Evolutionary conservation across 2,797 vertebrate genomes (phyloP).

Genomic region (Alca torda): DNA sequence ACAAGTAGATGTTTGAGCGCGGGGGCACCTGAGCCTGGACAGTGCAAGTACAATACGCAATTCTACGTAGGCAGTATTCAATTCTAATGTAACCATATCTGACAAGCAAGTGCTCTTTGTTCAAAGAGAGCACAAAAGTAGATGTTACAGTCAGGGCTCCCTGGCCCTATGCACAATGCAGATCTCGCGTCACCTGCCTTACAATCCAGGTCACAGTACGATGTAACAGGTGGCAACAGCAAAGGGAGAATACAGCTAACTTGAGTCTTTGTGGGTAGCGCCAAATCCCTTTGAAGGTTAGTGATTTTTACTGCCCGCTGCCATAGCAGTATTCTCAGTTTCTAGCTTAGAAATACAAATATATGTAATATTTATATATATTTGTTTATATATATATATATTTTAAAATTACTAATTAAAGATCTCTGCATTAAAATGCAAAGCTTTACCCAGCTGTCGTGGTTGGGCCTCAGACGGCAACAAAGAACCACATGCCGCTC

Average conservation of each 20-base stretch:
- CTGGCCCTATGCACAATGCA: background rate
- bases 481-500: too few relatives aligned
- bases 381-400: background rate
- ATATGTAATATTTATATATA: background rate
- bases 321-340: background rate
- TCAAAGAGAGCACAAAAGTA: background rate
- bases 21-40: background rate
- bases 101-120: background rate
- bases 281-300: background rate
- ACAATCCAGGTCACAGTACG: background rate
- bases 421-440: background rate
- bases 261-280: background rate
- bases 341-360: background rate
- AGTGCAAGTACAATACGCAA: background rate
- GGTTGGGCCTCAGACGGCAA: too few relatives aligned
- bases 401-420: background rate
- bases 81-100: background rate
- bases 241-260: background rate
- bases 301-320: background rate
- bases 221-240: background rate
- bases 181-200: background rate
- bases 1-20: background rate
- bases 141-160: background rate
- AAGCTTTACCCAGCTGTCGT: background rate
- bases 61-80: background rate